Conservation (phyloP, 2,888 invertebrate species). For the Idaea biselata region DNA sequence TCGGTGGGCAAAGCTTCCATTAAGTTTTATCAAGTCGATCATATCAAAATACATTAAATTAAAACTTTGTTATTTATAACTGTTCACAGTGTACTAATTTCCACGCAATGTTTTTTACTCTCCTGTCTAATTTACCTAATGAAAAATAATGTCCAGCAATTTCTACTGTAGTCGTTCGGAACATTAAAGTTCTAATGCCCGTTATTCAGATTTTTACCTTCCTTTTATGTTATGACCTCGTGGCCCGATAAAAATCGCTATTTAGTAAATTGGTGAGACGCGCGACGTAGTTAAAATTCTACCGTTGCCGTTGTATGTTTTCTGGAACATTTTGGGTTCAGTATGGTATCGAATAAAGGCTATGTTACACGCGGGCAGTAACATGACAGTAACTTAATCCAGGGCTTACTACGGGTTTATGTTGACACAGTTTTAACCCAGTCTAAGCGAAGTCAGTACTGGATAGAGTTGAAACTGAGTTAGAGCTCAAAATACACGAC, state of each 20-base stretch:
- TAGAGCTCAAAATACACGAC: too few relatives aligned
- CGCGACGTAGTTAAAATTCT: slow-evolving; percentile 12
- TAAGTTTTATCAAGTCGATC: neutral
- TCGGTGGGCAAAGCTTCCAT: neutral
- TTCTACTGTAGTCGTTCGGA: slow-evolving; percentile 1
- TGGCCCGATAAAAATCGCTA: slow-evolving; percentile 31
- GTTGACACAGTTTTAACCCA: too few relatives aligned
- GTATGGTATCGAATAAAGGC: neutral
- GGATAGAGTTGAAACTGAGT: too few relatives aligned
- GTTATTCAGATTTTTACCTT: slow-evolving; percentile 9
- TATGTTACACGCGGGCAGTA: neutral
- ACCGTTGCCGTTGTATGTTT: slow-evolving; percentile 7
- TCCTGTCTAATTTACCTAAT: neutral
- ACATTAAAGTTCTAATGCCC: slow-evolving; percentile 6
- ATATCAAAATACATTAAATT: neutral
- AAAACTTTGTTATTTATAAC: neutral
- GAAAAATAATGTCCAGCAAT: slow-evolving; percentile 4
- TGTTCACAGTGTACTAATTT: neutral
- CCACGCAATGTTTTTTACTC: neutral
- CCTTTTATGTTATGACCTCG: slow-evolving; percentile 8
- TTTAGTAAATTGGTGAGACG: slow-evolving; percentile 32
- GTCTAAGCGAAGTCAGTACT: too few relatives aligned
- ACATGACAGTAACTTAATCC: neutral
- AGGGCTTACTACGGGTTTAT: too few relatives aligned
- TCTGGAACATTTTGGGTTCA: neutral